A percentile compares a stretch with the other conserved stretches of the same genome.
Conservation (phyloP, 2,888 invertebrate genomes). For the Melieria crassipennis region DNA sequence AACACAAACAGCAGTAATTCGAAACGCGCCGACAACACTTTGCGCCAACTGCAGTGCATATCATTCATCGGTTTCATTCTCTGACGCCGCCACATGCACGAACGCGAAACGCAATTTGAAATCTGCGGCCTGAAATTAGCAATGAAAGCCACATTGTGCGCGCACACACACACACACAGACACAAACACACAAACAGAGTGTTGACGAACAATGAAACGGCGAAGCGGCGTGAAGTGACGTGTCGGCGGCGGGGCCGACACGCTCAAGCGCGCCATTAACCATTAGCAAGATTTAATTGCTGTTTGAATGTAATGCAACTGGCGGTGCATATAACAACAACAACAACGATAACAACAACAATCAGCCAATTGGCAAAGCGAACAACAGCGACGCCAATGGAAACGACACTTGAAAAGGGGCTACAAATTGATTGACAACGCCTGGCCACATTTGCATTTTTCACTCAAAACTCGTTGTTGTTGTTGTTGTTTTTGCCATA, state of each 20-base stretch:
- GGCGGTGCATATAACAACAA: conserved; percentile 7
- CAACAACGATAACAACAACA: background rate
- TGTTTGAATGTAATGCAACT: conserved; percentile 5
- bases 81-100: too few relatives aligned
- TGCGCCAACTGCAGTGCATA: too few relatives aligned
- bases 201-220: background rate
- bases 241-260: background rate
- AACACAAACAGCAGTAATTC: too few relatives aligned
- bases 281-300: too few relatives aligned
- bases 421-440: conserved; percentile 26
- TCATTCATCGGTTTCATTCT: too few relatives aligned
- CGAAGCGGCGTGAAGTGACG: background rate
- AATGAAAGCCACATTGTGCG: conserved; percentile 30
- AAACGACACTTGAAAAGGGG: conserved; percentile 20
- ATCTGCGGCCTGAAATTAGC: conserved; percentile 4
- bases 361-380: background rate
- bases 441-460: conserved; percentile 15
- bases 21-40: too few relatives aligned
- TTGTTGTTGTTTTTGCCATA: too few relatives aligned
- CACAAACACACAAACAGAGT: conserved; percentile 28
- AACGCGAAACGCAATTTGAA: too few relatives aligned
- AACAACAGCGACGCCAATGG: background rate
- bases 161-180: conserved; percentile 38
- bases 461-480: background rate
- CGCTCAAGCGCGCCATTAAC: too few relatives aligned